Base-by-base conservation (phyloP, 2,888 invertebrate genomes). In the Leuctra nigra region DNA sequence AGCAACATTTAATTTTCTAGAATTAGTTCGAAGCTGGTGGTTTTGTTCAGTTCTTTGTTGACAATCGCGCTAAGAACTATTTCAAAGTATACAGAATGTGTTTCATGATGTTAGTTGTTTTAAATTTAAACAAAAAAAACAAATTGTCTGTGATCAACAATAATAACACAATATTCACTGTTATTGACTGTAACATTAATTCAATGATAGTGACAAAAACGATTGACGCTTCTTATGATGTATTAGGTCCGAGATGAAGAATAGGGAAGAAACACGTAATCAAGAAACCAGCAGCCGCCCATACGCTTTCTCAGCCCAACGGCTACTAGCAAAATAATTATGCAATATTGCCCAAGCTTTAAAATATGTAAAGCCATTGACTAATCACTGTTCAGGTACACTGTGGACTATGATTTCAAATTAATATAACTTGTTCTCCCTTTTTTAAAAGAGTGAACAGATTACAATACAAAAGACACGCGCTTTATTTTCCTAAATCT, bases 121-220 rank as follows among this genome's bases (percentile, higher is more conserved):
- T 41, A 53, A 54, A 23, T 14, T 47, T 52, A 52, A 52, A 23
- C 6, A 23, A 41, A n/a, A 36, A 48, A 36, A 56, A 56, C 52
- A 50, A 50, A 44, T 53, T 41, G 53, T 56, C 56, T 56, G 56
- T 56, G 56, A 56, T 53, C 56, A 39, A 52, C 39, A 55, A 50
- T 55, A 55, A 55, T 47, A 55, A 38, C 22, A 50, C 39, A 22
- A n/a, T 50, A 44, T 18, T 41, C 44, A 25, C 44, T 56, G 53
- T 56, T 56, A 56, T 6, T 14, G 29, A 16, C 6, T 6, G 11
- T 7, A 29, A 29, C 29, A 29, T 29, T 29, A 7, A 11, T 29
- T 7, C 7, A 29, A 29, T 29, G 29, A 29, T 29, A 7, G 29
- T 29, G 11, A 29, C 11, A 7, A 29, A n/a, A n/a, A 7, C 11